Percentiles rank a stretch among this genome's conserved stretches.
Conservation (phyloP, 2,113 vertebrate genomes). For the Plecotus auritus region DNA sequence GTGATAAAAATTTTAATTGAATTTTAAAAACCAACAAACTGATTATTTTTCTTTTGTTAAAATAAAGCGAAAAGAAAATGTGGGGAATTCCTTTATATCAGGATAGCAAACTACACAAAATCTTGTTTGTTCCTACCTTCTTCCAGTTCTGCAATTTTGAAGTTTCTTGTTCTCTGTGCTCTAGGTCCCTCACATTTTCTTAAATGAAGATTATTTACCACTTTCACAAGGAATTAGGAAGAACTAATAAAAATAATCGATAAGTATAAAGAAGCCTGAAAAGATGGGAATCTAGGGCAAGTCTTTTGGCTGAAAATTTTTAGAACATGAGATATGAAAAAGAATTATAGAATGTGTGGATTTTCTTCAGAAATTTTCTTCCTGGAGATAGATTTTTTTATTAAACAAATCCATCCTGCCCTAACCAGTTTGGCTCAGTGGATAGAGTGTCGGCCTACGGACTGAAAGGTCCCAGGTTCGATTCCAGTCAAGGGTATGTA, state of each 20-base stretch:
- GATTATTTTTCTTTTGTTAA: neutral
- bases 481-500: no score
- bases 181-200: neutral
- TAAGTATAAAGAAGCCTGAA: neutral
- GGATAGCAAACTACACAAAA: neutral
- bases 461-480: no score
- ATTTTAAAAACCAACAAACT: neutral
- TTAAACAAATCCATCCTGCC: neutral
- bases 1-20: neutral
- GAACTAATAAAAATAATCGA: conserved; percentile 42
- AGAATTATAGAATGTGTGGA: neutral
- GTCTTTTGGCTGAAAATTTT: neutral
- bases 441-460: no score
- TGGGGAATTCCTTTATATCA: neutral
- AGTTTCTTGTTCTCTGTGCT: neutral
- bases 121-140: neutral
- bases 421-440: no score
- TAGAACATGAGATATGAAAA: neutral
- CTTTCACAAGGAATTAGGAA: neutral
- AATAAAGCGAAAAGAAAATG: neutral
- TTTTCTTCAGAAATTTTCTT: conserved; percentile 16
- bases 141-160: neutral
- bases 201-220: neutral
- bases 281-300: neutral
- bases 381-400: neutral